Conservation (phyloP, 2,797 vertebrate genomes). For the Chelidonichthys spinosus region DNA sequence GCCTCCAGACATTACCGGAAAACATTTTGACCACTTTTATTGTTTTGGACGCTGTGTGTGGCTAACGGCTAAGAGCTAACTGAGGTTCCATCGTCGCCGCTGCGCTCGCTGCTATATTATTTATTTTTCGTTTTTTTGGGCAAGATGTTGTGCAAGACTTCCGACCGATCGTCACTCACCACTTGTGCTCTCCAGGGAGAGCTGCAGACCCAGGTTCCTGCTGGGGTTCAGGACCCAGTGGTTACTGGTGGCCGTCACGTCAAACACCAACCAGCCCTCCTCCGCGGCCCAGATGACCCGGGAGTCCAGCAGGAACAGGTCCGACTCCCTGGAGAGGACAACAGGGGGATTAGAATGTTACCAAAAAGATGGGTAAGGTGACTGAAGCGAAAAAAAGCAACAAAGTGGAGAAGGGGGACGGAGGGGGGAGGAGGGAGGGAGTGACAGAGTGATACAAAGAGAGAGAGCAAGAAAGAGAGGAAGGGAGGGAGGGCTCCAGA, state of each 20-base stretch:
- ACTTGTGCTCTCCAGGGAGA: constrained; percentile 90
- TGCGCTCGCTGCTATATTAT: too few species aligned
- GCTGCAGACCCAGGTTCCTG: constrained; percentile 94
- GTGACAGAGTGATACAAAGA: constrained; percentile 56
- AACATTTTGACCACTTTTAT: too few species aligned
- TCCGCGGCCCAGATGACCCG: constrained; percentile 96
- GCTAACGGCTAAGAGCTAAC: too few species aligned
- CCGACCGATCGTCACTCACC: constrained; percentile 81
- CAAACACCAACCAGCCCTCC: constrained; percentile 98
- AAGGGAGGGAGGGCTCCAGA: constrained; percentile 73
- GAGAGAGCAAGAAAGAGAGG: constrained; percentile 27
- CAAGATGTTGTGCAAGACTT: too few species aligned
- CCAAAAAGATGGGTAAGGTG: constrained; percentile 21
- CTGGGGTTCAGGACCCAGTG: constrained; percentile 97
- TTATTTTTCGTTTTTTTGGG: too few species aligned
- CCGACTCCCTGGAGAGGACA: constrained; percentile 87
- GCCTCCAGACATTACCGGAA: too few species aligned
- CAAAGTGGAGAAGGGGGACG: background rate
- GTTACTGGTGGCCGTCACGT: constrained; percentile 97
- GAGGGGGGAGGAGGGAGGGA: constrained; percentile 44
- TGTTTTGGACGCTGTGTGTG: too few species aligned
- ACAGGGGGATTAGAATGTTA: constrained; percentile 26
- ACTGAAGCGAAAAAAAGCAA: constrained; percentile 15
- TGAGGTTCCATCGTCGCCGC: too few species aligned
- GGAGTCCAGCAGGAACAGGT: constrained; percentile 94